Evolutionary conservation across 1,140 invertebrate species (phyloP).

Genomic region (Diorhabda carinulata): DNA sequence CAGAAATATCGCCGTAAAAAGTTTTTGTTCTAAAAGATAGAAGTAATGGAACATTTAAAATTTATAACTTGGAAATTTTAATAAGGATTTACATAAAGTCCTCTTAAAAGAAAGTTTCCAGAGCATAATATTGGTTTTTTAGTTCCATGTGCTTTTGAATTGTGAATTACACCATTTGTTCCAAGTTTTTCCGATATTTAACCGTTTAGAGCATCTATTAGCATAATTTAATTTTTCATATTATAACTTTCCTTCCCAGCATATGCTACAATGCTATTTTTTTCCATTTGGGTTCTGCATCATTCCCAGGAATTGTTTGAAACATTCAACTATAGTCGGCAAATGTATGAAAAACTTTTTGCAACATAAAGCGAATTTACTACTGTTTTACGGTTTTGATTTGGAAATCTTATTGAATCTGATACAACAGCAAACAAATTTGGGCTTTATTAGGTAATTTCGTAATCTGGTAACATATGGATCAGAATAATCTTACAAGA

Average conservation of each 20-base stretch:
- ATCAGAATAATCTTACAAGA: too few species aligned
- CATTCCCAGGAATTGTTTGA: too few species aligned
- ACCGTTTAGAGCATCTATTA: background rate
- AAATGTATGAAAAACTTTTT: too few species aligned
- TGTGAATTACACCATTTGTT: background rate
- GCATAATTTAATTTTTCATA: conserved; percentile 1
- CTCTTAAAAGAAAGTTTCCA: background rate
- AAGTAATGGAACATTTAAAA: conserved; percentile 3
- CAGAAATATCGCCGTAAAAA: background rate
- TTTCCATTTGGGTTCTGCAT: background rate
- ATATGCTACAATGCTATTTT: background rate
- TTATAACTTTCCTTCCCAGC: background rate
- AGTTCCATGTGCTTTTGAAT: conserved; percentile 2
- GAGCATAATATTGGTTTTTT: conserved; percentile 1
- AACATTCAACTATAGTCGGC: too few species aligned
- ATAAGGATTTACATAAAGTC: background rate
- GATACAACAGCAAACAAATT: too few species aligned
- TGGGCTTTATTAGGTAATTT: too few species aligned
- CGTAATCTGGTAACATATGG: too few species aligned
- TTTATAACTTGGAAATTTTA: conserved; percentile 1
- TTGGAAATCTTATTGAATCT: too few species aligned
- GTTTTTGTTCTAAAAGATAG: background rate
- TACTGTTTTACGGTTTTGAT: too few species aligned
- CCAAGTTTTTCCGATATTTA: background rate
- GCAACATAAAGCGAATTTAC: too few species aligned